Evolutionary conservation across 2,113 vertebrate species (phyloP).

Genomic region (Oreochromis niloticus): DNA sequence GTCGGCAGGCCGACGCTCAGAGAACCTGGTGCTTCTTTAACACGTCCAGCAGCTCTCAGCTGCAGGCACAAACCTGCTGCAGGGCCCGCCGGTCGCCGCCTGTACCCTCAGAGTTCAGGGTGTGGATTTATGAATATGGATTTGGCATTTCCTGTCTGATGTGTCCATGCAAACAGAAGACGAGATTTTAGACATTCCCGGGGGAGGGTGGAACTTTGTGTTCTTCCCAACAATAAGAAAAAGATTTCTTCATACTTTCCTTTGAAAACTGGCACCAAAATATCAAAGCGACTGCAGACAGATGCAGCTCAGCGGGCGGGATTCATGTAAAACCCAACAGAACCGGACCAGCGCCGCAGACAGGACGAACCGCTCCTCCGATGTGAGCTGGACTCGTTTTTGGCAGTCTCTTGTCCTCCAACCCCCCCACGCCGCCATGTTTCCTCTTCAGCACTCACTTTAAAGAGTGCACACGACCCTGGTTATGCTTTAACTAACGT

Average conservation of each 20-base stretch:
- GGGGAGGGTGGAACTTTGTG: background rate
- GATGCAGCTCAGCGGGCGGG: background rate
- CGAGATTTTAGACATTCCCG: background rate
- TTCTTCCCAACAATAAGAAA: background rate
- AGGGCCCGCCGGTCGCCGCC: rapidly evolving
- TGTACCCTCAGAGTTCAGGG: background rate
- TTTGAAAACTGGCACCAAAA: background rate
- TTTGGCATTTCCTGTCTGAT: background rate
- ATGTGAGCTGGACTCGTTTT: background rate
- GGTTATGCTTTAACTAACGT: too few relatives aligned
- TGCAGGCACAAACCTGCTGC: background rate
- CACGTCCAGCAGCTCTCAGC: background rate
- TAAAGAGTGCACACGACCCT: too few relatives aligned
- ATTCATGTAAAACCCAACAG: background rate
- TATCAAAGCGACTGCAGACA: background rate
- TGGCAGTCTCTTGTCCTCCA: too few relatives aligned
- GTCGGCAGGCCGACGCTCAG: background rate
- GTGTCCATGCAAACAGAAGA: background rate
- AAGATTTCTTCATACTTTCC: rapidly evolving
- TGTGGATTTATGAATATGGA: background rate
- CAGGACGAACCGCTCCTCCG: background rate
- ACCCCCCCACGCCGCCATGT: too few relatives aligned
- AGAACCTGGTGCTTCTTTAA: background rate
- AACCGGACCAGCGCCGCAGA: background rate
- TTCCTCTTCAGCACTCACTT: too few relatives aligned